Evolutionary conservation across 2,113 vertebrate species (phyloP), one percentile per base, ranked within the genome.

Genomic region (Eublepharis macularius): DNA sequence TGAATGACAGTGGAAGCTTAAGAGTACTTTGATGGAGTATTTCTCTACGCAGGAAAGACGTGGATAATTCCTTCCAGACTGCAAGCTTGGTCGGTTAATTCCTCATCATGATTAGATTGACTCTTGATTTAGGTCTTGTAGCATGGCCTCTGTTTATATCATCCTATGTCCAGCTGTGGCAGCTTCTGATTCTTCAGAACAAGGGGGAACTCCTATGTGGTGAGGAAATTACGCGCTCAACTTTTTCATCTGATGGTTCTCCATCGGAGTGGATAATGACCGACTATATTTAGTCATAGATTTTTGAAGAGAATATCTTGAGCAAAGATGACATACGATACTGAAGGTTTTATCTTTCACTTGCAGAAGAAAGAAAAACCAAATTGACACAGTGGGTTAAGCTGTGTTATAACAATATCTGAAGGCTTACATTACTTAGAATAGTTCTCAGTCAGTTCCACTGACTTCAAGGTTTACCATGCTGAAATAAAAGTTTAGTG

Each of bases 301-400:
- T 88, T 76, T 84, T 77, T n/a, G 69, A 91, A 82, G 86, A 82
- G 63, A 16, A 80, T 92, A 91, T 84, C 45, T 1, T 74, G 68
- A 54, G 83, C 80, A 91, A 45, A 86, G 90, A 90, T 90, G 91
- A 87, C 72, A 92, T 92, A 91, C 86, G 90, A 89, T 80, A 80
- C 39, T 78, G 77, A 83, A 83, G 89, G 90, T 88, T 88, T 88
- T 41, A 90, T 82, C 85, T 92, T 92, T 85, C 90, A 91, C 76
- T 89, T 93, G 10, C n/a, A 24, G 47, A 69, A 85, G 36, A 41
- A 21, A 78, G 75, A 69, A 54, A 81, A 10, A 24, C 51, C 57
- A 82, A 60, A n/a, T 29, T 57, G 36, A 57, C 36, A 16, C 32
- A 45, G 2, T 32, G 26, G 74, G 81, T 47, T 81, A 47, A 36